Conservation (phyloP, 2,113 vertebrate species). For the Salminus brasiliensis region DNA sequence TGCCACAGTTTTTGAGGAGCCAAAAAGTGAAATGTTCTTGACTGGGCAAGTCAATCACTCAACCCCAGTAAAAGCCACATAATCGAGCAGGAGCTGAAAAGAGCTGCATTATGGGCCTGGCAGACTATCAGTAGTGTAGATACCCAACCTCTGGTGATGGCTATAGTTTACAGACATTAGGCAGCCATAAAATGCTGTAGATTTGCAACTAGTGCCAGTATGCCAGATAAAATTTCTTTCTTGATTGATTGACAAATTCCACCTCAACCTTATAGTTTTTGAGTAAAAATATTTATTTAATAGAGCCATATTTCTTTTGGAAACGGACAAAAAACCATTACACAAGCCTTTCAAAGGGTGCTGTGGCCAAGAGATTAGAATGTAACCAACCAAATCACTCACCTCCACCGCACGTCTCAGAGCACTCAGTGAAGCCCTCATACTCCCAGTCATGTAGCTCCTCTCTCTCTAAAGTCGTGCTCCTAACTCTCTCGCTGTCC, state of each 20-base stretch:
- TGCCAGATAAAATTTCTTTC: too few species aligned
- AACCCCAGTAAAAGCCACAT: background rate
- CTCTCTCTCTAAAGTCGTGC: conserved; percentile 70
- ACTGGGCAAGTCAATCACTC: background rate
- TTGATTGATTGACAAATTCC: too few species aligned
- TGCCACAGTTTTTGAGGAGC: background rate
- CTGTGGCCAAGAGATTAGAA: background rate
- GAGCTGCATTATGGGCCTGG: background rate
- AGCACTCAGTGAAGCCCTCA: conserved; percentile 91
- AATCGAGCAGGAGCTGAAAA: background rate
- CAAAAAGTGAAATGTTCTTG: background rate
- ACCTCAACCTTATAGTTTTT: too few species aligned
- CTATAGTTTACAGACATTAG: background rate
- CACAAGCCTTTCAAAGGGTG: background rate
- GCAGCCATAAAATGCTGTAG: too few species aligned
- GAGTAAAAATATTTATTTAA: too few species aligned
- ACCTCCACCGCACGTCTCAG: conserved; percentile 93
- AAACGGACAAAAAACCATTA: too few species aligned
- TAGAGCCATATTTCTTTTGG: too few species aligned
- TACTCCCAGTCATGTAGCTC: conserved; percentile 95
- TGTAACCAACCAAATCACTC: conserved; percentile 28
- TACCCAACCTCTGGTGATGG: background rate
- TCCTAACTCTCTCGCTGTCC: conserved; percentile 51
- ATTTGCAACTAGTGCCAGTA: too few species aligned
- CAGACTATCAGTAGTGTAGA: background rate